These are phyloP conservation scores for Falco cherrug DNA, from an alignment of 2,797 vertebrate species.

Conservation along the genomic window DNA sequence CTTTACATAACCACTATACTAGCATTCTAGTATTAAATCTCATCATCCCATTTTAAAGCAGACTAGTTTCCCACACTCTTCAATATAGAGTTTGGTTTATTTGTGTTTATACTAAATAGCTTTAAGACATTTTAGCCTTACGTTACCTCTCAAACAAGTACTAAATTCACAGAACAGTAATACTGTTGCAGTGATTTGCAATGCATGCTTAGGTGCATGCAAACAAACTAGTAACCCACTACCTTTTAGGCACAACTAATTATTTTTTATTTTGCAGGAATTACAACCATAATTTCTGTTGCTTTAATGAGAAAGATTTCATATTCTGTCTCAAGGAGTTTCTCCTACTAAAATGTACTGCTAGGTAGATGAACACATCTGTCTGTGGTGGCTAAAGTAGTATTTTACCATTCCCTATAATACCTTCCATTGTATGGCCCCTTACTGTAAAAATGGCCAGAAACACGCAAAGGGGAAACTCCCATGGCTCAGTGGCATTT, in stretches of 20 bases:
- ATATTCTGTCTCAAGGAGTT: neutral
- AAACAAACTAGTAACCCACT: neutral
- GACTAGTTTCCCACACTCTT: neutral
- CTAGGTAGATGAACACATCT: neutral
- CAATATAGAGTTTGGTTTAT: neutral
- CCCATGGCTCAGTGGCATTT: neutral
- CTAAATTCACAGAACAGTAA: neutral
- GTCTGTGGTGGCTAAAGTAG: neutral
- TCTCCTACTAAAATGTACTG: neutral
- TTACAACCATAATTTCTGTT: neutral
- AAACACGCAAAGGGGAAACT: neutral
- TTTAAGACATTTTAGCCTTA: neutral
- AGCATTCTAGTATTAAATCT: slow-evolving; percentile 19
- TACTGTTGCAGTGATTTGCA: neutral
- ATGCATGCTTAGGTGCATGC: neutral
- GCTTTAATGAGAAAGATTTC: neutral
- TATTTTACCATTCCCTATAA: neutral
- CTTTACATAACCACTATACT: slow-evolving; percentile 7
- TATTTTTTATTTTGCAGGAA: neutral
- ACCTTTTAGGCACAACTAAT: neutral
- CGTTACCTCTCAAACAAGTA: neutral
- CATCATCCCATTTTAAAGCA: slow-evolving; percentile 11
- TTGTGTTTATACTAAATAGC: neutral
- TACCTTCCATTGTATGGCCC: rapidly evolving
- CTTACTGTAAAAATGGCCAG: neutral